These are phyloP conservation scores for Trachemys scripta DNA, from an alignment of 2,113 vertebrate species.

Conservation along the genomic window DNA sequence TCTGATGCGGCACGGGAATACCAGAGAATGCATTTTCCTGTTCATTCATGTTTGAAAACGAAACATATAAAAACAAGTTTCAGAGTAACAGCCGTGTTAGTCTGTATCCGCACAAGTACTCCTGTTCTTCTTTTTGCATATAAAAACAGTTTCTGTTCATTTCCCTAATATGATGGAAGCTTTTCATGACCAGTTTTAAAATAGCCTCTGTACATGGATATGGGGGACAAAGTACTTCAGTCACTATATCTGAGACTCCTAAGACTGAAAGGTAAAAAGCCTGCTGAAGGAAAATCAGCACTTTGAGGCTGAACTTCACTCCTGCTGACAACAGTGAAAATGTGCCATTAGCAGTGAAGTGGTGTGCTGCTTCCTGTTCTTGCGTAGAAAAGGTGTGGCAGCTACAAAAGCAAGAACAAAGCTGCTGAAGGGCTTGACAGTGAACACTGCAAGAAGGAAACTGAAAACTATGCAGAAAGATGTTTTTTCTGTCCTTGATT, in stretches of 20 bases:
- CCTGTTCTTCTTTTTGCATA: too few species aligned
- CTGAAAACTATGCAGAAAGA: slow-evolving; percentile 5
- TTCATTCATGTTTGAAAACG: slow-evolving; percentile 3
- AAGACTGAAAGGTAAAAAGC: neutral
- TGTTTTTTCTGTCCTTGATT: slow-evolving; percentile 25
- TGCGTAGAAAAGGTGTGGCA: neutral
- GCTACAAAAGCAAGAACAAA: neutral
- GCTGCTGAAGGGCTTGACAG: neutral
- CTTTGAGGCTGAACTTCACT: neutral
- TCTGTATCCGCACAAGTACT: too few species aligned
- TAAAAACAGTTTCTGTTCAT: neutral
- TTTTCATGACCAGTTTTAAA: neutral
- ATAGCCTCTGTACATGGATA: neutral
- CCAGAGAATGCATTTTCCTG: neutral
- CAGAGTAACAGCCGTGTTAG: too few species aligned
- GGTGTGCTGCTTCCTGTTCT: neutral
- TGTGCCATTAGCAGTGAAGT: neutral
- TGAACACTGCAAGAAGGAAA: neutral
- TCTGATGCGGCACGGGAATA: neutral
- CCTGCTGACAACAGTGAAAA: neutral
- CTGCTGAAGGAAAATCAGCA: neutral
- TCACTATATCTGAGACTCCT: neutral
- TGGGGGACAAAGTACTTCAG: neutral
- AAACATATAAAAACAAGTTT: slow-evolving; percentile 38
- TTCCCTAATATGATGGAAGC: neutral